Conservation (phyloP, 2,888 invertebrate genomes). For the Drosophila vallismaia region DNA sequence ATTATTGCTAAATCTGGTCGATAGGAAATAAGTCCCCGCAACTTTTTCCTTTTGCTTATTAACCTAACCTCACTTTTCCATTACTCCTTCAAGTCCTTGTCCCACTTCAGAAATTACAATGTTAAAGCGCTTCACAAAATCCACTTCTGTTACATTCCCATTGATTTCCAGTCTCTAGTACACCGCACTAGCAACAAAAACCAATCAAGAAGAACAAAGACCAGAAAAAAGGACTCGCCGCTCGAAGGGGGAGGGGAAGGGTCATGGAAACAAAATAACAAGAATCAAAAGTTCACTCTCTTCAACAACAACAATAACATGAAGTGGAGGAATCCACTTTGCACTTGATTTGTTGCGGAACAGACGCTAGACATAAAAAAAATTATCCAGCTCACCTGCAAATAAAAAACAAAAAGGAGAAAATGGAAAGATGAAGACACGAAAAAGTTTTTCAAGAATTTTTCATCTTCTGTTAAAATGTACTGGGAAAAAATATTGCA, state of each 20-base stretch:
- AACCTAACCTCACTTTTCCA: slow-evolving; percentile 8
- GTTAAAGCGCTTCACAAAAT: slow-evolving; percentile 31
- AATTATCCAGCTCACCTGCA: slow-evolving; percentile 31
- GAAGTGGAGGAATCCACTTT: slow-evolving; percentile 42
- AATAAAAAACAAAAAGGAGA: slow-evolving; percentile 16
- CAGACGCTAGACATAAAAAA: slow-evolving; percentile 41
- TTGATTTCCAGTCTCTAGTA: slow-evolving; percentile 41
- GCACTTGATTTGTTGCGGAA: slow-evolving; percentile 61
- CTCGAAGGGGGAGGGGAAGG: not conserved
- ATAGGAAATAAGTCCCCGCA: too few species aligned
- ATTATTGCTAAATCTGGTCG: too few species aligned
- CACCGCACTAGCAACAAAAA: slow-evolving; percentile 45
- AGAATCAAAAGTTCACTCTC: slow-evolving; percentile 58
- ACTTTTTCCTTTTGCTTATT: slow-evolving; percentile 5
- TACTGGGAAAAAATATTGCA: slow-evolving; percentile 7
- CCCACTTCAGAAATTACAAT: slow-evolving; percentile 33
- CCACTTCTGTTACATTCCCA: slow-evolving; percentile 20
- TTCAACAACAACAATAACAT: slow-evolving; percentile 33
- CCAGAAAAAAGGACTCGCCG: slow-evolving; percentile 4
- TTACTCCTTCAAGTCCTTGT: slow-evolving; percentile 22
- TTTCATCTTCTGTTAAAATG: slow-evolving; percentile 24
- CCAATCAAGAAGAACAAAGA: slow-evolving; percentile 39
- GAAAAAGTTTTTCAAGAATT: slow-evolving; percentile 48
- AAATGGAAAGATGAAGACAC: slow-evolving; percentile 10
- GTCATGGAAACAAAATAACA: slow-evolving; percentile 43